phyloP scores from a whole-genome alignment of 2,113 vertebrate species.

The Oreochromis aureus region DNA sequence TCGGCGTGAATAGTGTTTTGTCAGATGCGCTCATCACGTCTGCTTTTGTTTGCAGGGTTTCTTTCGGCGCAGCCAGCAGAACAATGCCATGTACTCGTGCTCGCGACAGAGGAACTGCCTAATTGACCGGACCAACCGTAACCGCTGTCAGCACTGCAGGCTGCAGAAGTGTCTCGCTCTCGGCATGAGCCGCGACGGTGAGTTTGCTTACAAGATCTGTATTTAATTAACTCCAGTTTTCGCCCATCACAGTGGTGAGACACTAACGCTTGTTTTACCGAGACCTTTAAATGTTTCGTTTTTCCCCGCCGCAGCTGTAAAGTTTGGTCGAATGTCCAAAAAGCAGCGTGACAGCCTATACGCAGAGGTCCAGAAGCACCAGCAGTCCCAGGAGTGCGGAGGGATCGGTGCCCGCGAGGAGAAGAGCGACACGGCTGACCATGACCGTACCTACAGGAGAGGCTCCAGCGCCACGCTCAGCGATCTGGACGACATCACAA shows the following conservation, averaged over 20 bases:
- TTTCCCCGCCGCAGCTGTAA: constrained; percentile 75
- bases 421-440: constrained; percentile 40
- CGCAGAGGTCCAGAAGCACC: constrained; percentile 89
- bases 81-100: constrained; percentile 91
- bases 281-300: not conserved
- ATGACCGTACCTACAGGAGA: constrained; percentile 73
- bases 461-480: constrained; percentile 76
- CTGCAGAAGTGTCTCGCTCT: constrained; percentile 88
- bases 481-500: constrained; percentile 81
- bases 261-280: not conserved
- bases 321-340: constrained; percentile 94
- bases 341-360: constrained; percentile 91
- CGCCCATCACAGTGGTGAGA: not conserved
- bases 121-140: constrained; percentile 90
- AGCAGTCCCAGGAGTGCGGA: constrained; percentile 78
- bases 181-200: constrained; percentile 91
- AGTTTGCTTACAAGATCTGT: constrained; percentile 35
- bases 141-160: constrained; percentile 90
- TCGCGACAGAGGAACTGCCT: constrained; percentile 87
- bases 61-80: constrained; percentile 89
- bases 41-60: constrained; percentile 73
- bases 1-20: not conserved
- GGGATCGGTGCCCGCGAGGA: constrained; percentile 51
- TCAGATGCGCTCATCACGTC: not conserved
- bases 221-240: constrained; percentile 21